Evolutionary conservation across 1,140 invertebrate genomes (phyloP), one percentile per base, ranked within the genome.

Genomic region (Sycobia sp.): DNA sequence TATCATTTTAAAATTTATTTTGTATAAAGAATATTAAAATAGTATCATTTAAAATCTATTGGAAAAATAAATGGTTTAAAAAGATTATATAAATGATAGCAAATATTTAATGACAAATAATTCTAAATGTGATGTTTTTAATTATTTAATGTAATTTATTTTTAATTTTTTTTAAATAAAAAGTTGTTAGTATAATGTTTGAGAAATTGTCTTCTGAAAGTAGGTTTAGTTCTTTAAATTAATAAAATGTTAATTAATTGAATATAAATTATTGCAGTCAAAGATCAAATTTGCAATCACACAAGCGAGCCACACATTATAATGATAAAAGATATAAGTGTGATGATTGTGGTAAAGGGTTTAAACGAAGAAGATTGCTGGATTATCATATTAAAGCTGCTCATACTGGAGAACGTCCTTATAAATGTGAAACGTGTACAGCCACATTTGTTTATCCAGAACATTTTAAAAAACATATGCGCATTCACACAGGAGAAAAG

Each of bases 401-500:
- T 0, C 92, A 95, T 75, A 92, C 89, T 0, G 90, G 90, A 20
- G 89, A 92, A 77, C 78, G 91, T 1, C 91, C 92, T 1, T 88
- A 88, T 54, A 87, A 89, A 69, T 94, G 92, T 72, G 78, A 85
- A 2, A 77, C 87, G 0, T 94, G 92, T 71, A 78, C 84, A 36
- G 89, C 91, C 2, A 89, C 88, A 0, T 94, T 95, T 77, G 90
- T 91, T 13, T 93, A 93, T 79, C 90, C 90, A 0, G 90, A 92
- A 71, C 91, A 93, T 72, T 91, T 89, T 71, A 92, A 91, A 74
- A 93, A 93, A 65, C 93, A 95, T 69, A 79, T 87, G 66, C 80
- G 87, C 0, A 91, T 91, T 72, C 92, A 94, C 71, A 91, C 87
- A 8, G 90, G 90, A 0, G 88, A 90, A 65, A 91, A 92, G 68